A percentile compares a stretch with the other conserved stretches of the same genome.
These are phyloP conservation scores for Loxodonta africana DNA, from an alignment of 2,113 vertebrate species.

Conservation along the genomic window DNA sequence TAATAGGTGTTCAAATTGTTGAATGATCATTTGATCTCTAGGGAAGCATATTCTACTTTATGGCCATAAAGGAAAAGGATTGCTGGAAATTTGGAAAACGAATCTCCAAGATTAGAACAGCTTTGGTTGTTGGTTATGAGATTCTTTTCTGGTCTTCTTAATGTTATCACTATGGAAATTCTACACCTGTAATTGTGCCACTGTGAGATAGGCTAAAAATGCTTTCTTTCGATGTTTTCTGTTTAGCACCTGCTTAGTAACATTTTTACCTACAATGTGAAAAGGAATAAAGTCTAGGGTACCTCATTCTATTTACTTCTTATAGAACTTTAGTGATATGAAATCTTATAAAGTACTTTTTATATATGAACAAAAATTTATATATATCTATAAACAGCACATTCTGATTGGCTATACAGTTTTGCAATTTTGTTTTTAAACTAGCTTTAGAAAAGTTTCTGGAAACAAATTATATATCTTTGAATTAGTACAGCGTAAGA, in stretches of 20 bases:
- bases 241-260: not conserved
- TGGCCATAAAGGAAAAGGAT: not conserved
- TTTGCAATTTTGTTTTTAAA: conserved; percentile 57
- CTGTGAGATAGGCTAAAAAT: not conserved
- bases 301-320: conserved; percentile 47
- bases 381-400: not conserved
- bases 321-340: conserved; percentile 1
- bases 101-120: not conserved
- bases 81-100: not conserved
- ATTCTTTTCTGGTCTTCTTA: conserved; percentile 27
- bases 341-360: conserved; percentile 55
- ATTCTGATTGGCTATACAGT: not conserved
- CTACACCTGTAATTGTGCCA: not conserved
- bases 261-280: conserved; percentile 23
- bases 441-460: conserved; percentile 51
- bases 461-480: conserved; percentile 48
- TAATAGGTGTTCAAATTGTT: not conserved
- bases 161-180: not conserved
- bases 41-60: conserved; percentile 27
- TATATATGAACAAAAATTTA: conserved; percentile 32
- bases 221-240: not conserved
- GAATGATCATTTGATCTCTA: conserved; percentile 27
- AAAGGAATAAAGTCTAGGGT: not conserved
- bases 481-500: conserved; percentile 24
- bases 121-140: conserved; percentile 54